phyloP scores from a whole-genome alignment of 2,113 vertebrate genomes.

The Rhea pennata region DNA sequence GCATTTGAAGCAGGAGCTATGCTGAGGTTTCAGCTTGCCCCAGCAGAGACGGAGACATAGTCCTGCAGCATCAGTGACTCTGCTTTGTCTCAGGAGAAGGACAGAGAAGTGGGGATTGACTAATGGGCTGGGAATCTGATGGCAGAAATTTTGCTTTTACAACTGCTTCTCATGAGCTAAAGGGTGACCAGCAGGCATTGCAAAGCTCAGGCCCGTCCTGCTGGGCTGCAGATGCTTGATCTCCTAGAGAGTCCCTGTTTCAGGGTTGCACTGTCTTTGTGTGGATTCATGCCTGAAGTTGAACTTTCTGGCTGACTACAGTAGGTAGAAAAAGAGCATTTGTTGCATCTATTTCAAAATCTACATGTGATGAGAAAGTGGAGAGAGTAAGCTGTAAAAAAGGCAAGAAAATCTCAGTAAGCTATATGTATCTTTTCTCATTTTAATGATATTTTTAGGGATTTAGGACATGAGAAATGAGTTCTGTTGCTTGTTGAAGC shows the following conservation, averaged over 20 bases:
- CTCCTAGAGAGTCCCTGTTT: neutral
- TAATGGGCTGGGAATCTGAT: neutral
- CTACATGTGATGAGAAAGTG: neutral
- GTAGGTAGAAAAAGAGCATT: neutral
- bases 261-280: rapidly evolving
- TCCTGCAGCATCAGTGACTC: neutral
- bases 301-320: neutral
- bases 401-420: neutral
- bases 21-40: neutral
- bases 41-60: neutral
- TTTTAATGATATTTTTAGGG: neutral
- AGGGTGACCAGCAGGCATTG: neutral
- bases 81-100: rapidly evolving
- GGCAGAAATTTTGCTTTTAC: neutral
- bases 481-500: neutral
- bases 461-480: neutral
- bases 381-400: neutral
- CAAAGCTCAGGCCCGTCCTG: neutral
- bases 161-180: rapidly evolving
- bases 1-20: rapidly evolving
- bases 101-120: rapidly evolving
- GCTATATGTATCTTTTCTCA: neutral
- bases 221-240: neutral
- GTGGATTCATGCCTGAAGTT: neutral
- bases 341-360: neutral